Percentiles rank a stretch among this genome's conserved stretches.
Conservation (phyloP, 2,113 vertebrate genomes). For the Jacana jacana region DNA sequence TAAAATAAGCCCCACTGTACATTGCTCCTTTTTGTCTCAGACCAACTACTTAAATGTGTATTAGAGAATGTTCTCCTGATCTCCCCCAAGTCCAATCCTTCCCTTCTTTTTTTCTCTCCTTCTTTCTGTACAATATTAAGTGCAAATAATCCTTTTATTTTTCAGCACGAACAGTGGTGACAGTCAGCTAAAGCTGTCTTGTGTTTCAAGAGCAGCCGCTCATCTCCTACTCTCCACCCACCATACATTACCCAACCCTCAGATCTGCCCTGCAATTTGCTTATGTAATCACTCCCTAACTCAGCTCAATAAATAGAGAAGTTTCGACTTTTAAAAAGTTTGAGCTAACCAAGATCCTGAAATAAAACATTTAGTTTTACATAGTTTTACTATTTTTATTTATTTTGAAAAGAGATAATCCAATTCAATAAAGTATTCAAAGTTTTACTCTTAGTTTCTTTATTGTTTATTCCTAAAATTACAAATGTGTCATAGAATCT, state of each 20-base stretch:
- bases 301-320: neutral
- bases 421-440: neutral
- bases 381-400: neutral
- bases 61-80: neutral
- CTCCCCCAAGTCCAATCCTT: neutral
- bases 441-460: neutral
- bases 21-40: neutral
- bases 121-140: neutral
- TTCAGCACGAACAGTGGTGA: neutral
- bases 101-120: neutral
- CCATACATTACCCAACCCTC: neutral
- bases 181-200: neutral
- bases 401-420: neutral
- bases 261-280: neutral
- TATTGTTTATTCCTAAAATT: neutral
- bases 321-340: neutral
- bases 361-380: neutral
- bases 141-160: neutral
- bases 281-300: neutral
- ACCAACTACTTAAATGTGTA: neutral
- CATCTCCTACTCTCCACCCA: neutral
- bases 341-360: neutral
- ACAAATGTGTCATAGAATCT: neutral
- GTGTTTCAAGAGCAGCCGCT: neutral
- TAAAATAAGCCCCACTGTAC: neutral